Evolutionary conservation across 1,140 invertebrate genomes (phyloP), one percentile per base, ranked within the genome.

Genomic region (Meloidogyne exigua): DNA sequence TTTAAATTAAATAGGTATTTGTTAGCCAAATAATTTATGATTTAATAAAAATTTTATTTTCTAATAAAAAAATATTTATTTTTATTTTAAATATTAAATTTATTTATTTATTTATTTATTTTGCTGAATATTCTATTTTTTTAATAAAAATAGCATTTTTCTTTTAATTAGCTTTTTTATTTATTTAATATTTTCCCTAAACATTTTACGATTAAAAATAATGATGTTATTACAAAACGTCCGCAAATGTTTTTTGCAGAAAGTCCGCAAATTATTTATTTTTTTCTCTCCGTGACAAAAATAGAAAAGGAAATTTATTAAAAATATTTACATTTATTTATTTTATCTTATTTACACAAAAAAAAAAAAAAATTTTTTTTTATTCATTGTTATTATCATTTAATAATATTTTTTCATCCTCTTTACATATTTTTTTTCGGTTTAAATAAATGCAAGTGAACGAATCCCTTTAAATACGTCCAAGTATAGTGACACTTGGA

Each of bases 221-320:
- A 57, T 57, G 18, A 21, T 57, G 49, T n/a, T 57, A 57, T 57
- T 57, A 18, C 49, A 57, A n/a, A n/a, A n/a, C 5, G 9, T 57
- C 49, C 49, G 49, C 49, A 57, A 57, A n/a, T 44, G n/a, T n/a
- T 49, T 18, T 49, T 49, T 49, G 44, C 44, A 15, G 44, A 49
- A 1, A 18, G 3, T 49, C 36, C 9, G 36, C 36, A 39, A 39
- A 39, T 39, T 39, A 9, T 7, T 9, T 9, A 7, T 18, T 49
- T 15, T 57, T n/a, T 57, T 57, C 18, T 57, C 5, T 57, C n/a
- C 5, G 1, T n/a, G 49, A n/a, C 49, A 57, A n/a, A 1, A 18
- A 57, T n/a, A 57, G n/a, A 57, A 57, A 57, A n/a, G n/a, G 49
- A 57, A 57, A 57, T n/a, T 57, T 44, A 44, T 39, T 39, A 44